Evolutionary conservation across 53 echinoderm and acorn worm species (phyloP).

Genomic region (Echinometra lucunter): DNA sequence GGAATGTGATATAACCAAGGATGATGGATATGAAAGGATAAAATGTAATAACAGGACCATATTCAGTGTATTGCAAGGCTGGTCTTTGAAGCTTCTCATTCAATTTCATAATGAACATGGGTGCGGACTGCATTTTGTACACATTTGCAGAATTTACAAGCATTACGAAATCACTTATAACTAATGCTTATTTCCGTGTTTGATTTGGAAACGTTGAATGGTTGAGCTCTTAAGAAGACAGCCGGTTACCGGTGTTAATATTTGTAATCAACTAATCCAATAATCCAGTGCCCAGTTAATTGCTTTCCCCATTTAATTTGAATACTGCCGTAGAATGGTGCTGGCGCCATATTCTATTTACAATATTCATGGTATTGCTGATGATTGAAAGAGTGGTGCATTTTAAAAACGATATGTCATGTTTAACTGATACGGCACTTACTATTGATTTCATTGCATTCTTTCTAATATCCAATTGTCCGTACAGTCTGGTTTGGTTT

Average conservation of each 20-base stretch:
- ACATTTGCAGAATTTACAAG: background rate
- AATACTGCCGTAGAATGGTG: background rate
- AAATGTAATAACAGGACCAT: background rate
- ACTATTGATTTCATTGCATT: background rate
- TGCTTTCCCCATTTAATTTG: background rate
- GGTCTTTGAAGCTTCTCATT: background rate
- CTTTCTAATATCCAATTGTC: background rate
- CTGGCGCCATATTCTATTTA: background rate
- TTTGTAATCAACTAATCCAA: background rate
- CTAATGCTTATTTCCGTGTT: too few species aligned
- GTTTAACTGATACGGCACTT: background rate
- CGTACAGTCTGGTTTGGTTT: background rate
- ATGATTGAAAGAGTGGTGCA: background rate
- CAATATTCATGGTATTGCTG: background rate
- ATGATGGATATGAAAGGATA: background rate
- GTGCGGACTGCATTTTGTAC: background rate
- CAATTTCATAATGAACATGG: background rate
- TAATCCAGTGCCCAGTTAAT: background rate
- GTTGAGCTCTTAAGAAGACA: background rate
- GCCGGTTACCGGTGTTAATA: background rate
- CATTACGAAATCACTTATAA: background rate
- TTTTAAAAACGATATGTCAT: background rate
- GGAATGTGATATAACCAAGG: too few species aligned
- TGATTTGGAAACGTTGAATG: background rate
- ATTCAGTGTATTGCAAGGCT: background rate